These are phyloP conservation scores for Scolopax bukidnonensis DNA, from an alignment of 2,797 vertebrate genomes.

Conservation along the genomic window DNA sequence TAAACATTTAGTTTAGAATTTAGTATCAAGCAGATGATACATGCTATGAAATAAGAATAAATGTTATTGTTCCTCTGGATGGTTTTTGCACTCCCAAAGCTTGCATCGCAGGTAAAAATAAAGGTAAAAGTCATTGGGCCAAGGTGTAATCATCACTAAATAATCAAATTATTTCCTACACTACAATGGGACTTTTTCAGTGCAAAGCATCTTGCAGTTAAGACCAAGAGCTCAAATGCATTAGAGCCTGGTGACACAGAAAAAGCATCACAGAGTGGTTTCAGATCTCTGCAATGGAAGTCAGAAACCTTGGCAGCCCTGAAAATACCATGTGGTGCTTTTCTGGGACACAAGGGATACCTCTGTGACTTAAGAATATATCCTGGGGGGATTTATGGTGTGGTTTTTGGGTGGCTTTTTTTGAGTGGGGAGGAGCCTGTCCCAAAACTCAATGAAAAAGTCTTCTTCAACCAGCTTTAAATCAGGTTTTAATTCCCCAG, in stretches of 20 bases:
- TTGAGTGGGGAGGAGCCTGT: not conserved
- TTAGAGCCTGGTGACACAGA: not conserved
- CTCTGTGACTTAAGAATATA: not conserved
- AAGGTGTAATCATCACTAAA: not conserved
- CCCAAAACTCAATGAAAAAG: not conserved
- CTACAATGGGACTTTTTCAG: not conserved
- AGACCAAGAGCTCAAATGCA: not conserved
- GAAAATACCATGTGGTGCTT: not conserved
- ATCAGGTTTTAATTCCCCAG: not conserved
- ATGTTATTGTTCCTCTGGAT: not conserved
- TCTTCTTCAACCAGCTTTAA: not conserved
- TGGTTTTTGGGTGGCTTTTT: not conserved
- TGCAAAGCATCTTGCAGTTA: fast-evolving
- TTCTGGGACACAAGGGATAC: not conserved
- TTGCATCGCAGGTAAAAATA: not conserved
- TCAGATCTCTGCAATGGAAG: not conserved
- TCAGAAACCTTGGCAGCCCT: not conserved
- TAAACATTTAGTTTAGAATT: not conserved
- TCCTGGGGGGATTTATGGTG: not conserved
- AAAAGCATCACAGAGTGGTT: not conserved
- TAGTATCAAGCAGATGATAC: not conserved
- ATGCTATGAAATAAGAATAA: not conserved
- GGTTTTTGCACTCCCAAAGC: not conserved
- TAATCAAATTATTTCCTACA: fast-evolving
- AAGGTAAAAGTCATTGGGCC: not conserved